Conservation (phyloP, 2,113 vertebrate genomes). For the Centropristis striata region DNA sequence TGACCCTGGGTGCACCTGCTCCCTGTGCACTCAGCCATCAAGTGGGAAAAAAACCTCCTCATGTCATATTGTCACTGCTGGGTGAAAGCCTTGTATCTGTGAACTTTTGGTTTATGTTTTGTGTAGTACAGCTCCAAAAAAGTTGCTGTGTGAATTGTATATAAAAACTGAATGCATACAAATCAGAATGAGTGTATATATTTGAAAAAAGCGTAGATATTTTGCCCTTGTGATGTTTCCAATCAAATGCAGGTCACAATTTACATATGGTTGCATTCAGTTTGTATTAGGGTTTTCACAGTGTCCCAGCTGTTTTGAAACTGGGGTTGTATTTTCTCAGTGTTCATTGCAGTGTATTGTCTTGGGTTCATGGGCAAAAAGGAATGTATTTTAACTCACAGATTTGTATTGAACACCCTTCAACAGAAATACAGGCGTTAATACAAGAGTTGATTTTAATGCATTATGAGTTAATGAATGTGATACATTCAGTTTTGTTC, state of each 20-base stretch:
- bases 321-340: not conserved
- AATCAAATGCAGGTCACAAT: too few species aligned
- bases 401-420: too few species aligned
- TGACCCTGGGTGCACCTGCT: slow-evolving; percentile 47
- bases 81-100: not conserved
- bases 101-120: not conserved
- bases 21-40: not conserved
- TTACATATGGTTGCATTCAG: too few species aligned
- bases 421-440: not conserved
- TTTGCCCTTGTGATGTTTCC: too few species aligned
- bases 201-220: too few species aligned
- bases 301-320: too few species aligned
- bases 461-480: not conserved
- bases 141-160: too few species aligned
- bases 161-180: too few species aligned
- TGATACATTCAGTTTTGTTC: not conserved
- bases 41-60: not conserved
- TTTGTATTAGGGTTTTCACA: too few species aligned
- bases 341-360: not conserved
- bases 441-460: not conserved
- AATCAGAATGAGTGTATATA: too few species aligned
- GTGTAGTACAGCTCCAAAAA: too few species aligned
- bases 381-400: too few species aligned
- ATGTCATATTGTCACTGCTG: not conserved
- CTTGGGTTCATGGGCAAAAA: not conserved